Conservation (phyloP, 2,113 vertebrate species). For the Dascyllus trimaculatus region DNA sequence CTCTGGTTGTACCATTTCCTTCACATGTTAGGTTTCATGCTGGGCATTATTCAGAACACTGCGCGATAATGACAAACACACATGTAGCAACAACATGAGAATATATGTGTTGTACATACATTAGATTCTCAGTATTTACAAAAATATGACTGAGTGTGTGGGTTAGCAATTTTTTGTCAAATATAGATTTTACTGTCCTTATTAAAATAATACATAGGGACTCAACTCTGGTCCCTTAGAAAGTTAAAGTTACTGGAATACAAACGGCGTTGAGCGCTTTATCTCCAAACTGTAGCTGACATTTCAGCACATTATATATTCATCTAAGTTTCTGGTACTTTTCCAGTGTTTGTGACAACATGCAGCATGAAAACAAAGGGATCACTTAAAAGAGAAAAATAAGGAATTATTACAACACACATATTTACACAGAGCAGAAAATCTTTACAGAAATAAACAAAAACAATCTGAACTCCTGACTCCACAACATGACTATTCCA, state of each 20-base stretch:
- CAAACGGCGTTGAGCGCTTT: too few relatives aligned
- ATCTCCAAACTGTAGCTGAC: not conserved
- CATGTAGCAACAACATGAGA: not conserved
- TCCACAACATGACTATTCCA: not conserved
- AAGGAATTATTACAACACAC: not conserved
- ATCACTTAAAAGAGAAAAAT: not conserved
- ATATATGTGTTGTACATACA: not conserved
- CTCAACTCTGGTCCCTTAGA: not conserved
- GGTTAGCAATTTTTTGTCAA: not conserved
- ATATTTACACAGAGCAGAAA: not conserved
- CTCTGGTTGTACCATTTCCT: not conserved
- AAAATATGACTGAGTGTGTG: fast-evolving
- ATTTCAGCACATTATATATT: not conserved
- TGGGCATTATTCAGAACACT: not conserved
- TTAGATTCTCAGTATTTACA: conserved; percentile 25
- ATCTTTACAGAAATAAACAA: too few relatives aligned
- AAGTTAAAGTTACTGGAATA: fast-evolving
- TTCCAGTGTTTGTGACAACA: conserved; percentile 20
- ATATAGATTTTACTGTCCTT: not conserved
- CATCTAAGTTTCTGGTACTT: not conserved
- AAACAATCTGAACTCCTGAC: too few relatives aligned
- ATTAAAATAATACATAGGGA: fast-evolving
- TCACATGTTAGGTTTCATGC: not conserved
- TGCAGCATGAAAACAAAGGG: not conserved
- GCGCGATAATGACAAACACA: fast-evolving